Conservation (phyloP, 1,140 invertebrate genomes). For the Drosophila repletoides region DNA sequence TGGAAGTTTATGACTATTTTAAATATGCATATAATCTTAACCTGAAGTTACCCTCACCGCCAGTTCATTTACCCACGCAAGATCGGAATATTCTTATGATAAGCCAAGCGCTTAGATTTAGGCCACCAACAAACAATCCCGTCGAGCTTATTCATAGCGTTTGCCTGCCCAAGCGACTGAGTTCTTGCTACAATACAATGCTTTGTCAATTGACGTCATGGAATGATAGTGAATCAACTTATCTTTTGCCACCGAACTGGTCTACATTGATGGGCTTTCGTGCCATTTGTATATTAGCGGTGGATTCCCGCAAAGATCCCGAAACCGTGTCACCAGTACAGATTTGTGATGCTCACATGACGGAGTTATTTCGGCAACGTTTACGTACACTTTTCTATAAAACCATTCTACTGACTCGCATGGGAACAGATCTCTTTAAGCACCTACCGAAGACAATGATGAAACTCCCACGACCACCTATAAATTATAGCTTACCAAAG, state of each 20-base stretch:
- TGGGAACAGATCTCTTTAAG: constrained; percentile 36
- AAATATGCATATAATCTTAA: constrained; percentile 68
- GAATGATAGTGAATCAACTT: not conserved
- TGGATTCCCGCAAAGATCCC: constrained; percentile 13
- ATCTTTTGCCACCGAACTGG: constrained; percentile 61
- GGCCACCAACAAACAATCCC: not conserved
- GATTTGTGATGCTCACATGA: constrained; percentile 11
- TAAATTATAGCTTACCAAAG: not conserved
- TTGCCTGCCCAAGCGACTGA: constrained; percentile 19
- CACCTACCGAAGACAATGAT: constrained; percentile 36
- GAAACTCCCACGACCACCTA: constrained; percentile 8
- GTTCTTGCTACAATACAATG: constrained; percentile 29
- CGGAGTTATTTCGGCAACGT: constrained; percentile 56
- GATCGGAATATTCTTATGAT: constrained; percentile 15
- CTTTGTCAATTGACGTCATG: constrained; percentile 3
- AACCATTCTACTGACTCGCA: constrained; percentile 62
- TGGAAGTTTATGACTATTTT: constrained; percentile 55
- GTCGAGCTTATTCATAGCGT: constrained; percentile 1
- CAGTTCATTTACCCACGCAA: constrained; percentile 25
- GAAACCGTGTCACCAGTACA: not conserved
- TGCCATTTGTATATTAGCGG: constrained; percentile 65
- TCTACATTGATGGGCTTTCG: constrained; percentile 72
- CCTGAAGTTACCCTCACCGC: constrained; percentile 2
- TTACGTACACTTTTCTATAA: constrained; percentile 61
- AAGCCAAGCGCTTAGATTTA: constrained; percentile 19